A percentile compares a stretch with the other conserved stretches of the same genome.
Conservation (phyloP, 2,113 vertebrate species). For the Crotalus horridus region DNA sequence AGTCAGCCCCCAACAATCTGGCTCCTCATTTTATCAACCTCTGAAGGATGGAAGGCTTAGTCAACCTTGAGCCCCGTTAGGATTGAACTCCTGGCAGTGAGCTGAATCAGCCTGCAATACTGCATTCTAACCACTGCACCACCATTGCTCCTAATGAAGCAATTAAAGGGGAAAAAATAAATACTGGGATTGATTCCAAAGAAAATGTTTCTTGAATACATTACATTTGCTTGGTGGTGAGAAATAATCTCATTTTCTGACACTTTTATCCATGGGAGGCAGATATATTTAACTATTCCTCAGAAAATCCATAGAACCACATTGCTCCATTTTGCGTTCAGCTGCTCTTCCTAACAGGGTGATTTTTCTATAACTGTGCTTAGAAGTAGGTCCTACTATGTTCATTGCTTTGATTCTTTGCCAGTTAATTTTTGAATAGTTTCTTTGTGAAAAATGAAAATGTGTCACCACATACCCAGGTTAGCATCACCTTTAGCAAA, state of each 20-base stretch:
- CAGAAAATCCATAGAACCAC: neutral
- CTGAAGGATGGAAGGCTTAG: no score
- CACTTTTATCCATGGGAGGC: neutral
- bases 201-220: conserved; percentile 37
- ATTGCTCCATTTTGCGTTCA: neutral
- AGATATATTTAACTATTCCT: neutral
- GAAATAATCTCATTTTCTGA: conserved; percentile 27
- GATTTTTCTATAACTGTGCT: neutral
- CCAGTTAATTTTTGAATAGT: neutral
- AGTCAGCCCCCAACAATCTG: no score
- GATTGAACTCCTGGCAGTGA: no score
- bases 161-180: conserved; percentile 9
- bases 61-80: no score
- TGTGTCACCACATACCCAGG: neutral
- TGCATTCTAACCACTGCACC: no score
- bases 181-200: neutral
- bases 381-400: neutral
- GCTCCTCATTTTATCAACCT: no score
- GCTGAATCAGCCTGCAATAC: no score
- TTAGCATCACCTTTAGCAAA: conserved; percentile 14
- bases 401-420: neutral
- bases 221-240: conserved; percentile 3
- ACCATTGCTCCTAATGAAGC: neutral
- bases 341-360: neutral
- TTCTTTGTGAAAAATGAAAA: neutral